Base-by-base conservation (phyloP, 2,113 vertebrate species). In the Podarcis muralis region DNA sequence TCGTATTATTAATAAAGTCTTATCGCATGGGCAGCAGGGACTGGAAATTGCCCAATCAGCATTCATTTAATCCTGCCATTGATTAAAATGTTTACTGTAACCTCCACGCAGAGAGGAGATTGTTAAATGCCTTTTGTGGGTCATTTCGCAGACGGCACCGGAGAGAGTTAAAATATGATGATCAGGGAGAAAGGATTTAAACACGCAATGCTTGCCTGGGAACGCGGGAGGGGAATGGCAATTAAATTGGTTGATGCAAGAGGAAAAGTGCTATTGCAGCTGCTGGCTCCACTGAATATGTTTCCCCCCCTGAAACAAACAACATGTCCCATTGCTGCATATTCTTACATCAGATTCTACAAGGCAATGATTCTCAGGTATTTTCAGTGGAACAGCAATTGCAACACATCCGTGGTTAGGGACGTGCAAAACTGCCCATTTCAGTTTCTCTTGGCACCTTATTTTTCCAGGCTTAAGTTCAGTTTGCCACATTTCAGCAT, bases 31-130 rank as follows among this genome's bases (percentile, higher is more conserved):
- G 92, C 88, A 90, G 93, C 95, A 96, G 95, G 75, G 90, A 94
- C 90, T 94, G 91, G 94, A 93, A 95, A 94, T 94, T 91, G 95
- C 93, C 93, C 84, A 94, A 95, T 96, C 95, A 96, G 93, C 93
- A 96, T 94, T 95, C 94, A 93, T 95, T 95, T 96, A 95, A 95
- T 93, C 93, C 92, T 87, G 69, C 87, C 94, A 94, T 91, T 94
- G 95, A 96, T 94, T 95, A 94, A 95, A 96, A 91, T 90, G 90
- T 92, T 84, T 89, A 90, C 87, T 87, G 87, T 95, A 95, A 95
- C 91, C 88, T 88, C 92, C 62, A 82, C 87, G 83, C 90, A 91
- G 90, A 80, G 84, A 95, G 84, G 90, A 89, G 90, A 94, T 87
- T 94, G 93, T 94, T 93, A 95, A 95, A 86, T 53, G 90, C 57